Evolutionary conservation across 2,113 vertebrate species (phyloP), one percentile per base, ranked within the genome.

Genomic region (Butorides virescens): DNA sequence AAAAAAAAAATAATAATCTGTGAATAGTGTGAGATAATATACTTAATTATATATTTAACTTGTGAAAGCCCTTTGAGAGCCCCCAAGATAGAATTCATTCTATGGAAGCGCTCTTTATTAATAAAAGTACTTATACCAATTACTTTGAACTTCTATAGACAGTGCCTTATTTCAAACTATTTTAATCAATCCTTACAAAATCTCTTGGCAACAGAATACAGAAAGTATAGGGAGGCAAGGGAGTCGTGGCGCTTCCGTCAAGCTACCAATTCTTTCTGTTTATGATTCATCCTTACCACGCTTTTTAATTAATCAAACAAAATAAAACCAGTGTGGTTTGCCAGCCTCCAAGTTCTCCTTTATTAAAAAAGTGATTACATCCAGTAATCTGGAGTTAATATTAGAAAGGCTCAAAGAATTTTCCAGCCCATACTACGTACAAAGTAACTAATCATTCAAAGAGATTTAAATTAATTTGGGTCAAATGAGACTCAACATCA

Each of bases 31-130:
- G 91, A 95, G 86, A 95, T 93, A 95, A 95, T 94, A 36, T 14
- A 90, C 75, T 94, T 95, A 95, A 97, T 96, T 95, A 94, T 96
- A 95, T 93, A 96, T 96, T 94, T 95, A 96, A 94, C 92, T 97
- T 87, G 70, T 72, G 95, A 96, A 94, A 95, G 83, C 80, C 92
- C 91, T 92, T 85, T 84, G 95, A 97, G 96, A 94, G 91, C 79
- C 91, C 49, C 15, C 5, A n/a, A 96, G 95, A 96, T 21, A 92
- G 88, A 92, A 96, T 15, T 86, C 88, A 65, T 87, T 96, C 93
- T 94, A 75, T 81, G 86, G 83, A 92, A 95, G 80, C 88, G 92
- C 95, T 94, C 93, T 95, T 91, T 83, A 92, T 96, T 96, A 96
- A 97, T 92, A 75, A 94, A 94, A 92, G 79, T 93, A 61, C 92